Evolutionary conservation across 2,888 invertebrate genomes (phyloP), one percentile per base, ranked within the genome.

Genomic region (Fabriciana adippe): DNA sequence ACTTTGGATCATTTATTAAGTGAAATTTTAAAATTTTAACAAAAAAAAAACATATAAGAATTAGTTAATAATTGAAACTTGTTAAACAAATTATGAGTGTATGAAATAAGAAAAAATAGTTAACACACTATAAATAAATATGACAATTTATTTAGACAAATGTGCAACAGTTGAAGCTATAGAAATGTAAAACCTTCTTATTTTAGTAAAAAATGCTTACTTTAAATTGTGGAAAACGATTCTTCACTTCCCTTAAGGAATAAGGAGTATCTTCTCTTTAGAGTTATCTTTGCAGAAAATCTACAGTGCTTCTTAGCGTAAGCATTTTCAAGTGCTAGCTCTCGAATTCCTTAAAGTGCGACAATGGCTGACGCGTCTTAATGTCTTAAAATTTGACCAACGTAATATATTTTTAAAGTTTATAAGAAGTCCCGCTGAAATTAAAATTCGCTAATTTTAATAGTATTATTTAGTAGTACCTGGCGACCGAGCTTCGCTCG

Each of bases 291-390:
- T 41, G 18, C 35, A 41, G 35, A 21, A 61, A 53, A 61, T 61
- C 61, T 61, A 61, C 61, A 61, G 61, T 18, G 41, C 61, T 61
- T 53, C 53, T 51, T 61, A 53, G 16, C 14, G 31, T 61, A 61
- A 61, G 61, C 41, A 35, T 35, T 53, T 61, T 53, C 53, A 61
- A 61, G 53, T 53, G 61, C 53, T 21, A 18, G 18, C 61, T 53
- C 61, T 61, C 21, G 18, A 61, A 61, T 61, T 53, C 53, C 35
- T 53, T 51, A 41, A 53, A 61, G 53, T 41, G 35, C 15, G 21
- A 53, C 31, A 16, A 14, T 21, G n/a, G 61, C 35, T 53, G 51
- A 53, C 35, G 51, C 11, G 16, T 51, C 18, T 53, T 53, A 57
- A 57, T 21, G 18, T 41, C 41, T 51, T 61, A 51, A 15, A 41